Evolutionary conservation across 2,113 vertebrate species (phyloP), one percentile per base, ranked within the genome.

Genomic region (Trinectes maculatus): DNA sequence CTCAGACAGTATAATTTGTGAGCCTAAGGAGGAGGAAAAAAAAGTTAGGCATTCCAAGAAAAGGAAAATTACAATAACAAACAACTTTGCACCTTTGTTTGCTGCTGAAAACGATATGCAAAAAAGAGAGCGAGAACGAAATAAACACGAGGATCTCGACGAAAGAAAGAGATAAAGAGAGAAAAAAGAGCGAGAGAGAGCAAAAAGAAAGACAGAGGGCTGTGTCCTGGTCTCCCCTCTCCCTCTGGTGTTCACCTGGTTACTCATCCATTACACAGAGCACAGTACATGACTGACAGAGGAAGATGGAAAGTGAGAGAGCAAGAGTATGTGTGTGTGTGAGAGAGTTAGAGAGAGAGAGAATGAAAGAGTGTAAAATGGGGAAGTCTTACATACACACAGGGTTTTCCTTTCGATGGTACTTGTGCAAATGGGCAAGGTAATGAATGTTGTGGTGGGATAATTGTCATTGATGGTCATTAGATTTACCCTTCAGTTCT

Each of bases 201-300:
- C 53, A 31, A 13, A 34, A 15, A 36, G 26, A 56, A 64, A 71
- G 52, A 74, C 51, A 74, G 57, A 66, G 55, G 68, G 67, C 28
- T 48, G 31, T 75, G 84, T 83, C 82, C 82, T 83, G 77, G 82
- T 74, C 79, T 86, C 79, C 77, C 83, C 85, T 84, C 77, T 88
- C 84, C 75, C 86, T 87, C 74, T 85, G 79, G 87, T 88, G 89
- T 89, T 89, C 87, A 89, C 87, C 89, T 85, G 89, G 85, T 88
- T 91, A 91, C 89, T 90, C 89, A 90, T 89, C 89, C 89, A 87
- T 89, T 84, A 85, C 89, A 85, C 78, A 83, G 68, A 87, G 85
- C 79, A 87, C 79, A 86, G 77, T 81, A 89, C 87, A 91, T 84
- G 89, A 89, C 80, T 86, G 89, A 88, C 83, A 8, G 18, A 21